phyloP scores from a whole-genome alignment of 2,113 vertebrate genomes.

The Rhombomys opimus region DNA sequence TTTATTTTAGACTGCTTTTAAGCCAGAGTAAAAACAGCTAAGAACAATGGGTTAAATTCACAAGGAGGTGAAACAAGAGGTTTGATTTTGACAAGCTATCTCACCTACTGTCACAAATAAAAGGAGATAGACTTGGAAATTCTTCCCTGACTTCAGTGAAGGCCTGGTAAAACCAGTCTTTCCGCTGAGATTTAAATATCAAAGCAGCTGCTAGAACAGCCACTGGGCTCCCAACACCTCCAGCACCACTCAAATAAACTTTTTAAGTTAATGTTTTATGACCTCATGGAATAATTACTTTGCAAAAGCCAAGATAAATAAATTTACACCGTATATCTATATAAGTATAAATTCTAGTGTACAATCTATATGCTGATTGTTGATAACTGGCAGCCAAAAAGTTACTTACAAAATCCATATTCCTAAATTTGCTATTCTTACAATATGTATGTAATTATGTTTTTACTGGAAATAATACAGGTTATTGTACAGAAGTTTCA shows the following conservation, averaged over 20 bases:
- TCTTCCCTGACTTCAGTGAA: no score
- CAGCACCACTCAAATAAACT: not conserved
- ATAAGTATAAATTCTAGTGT: not conserved
- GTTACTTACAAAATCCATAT: not conserved
- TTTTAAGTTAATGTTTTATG: not conserved
- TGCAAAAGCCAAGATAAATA: not conserved
- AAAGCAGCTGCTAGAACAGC: no score
- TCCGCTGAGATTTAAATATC: no score
- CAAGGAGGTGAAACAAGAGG: no score
- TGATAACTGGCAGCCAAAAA: not conserved
- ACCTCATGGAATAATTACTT: not conserved
- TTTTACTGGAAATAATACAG: not conserved
- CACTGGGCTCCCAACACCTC: no score
- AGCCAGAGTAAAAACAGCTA: no score
- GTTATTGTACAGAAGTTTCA: not conserved
- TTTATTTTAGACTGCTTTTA: no score
- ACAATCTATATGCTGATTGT: not conserved
- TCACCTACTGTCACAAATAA: no score
- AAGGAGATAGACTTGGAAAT: no score
- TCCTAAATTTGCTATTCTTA: not conserved
- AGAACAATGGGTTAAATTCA: no score
- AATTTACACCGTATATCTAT: not conserved
- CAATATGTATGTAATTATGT: not conserved
- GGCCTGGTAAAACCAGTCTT: no score
- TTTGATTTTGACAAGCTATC: no score